Evolutionary conservation across 1,140 invertebrate genomes (phyloP).

Genomic region (Macrotrachela quadricornifera): DNA sequence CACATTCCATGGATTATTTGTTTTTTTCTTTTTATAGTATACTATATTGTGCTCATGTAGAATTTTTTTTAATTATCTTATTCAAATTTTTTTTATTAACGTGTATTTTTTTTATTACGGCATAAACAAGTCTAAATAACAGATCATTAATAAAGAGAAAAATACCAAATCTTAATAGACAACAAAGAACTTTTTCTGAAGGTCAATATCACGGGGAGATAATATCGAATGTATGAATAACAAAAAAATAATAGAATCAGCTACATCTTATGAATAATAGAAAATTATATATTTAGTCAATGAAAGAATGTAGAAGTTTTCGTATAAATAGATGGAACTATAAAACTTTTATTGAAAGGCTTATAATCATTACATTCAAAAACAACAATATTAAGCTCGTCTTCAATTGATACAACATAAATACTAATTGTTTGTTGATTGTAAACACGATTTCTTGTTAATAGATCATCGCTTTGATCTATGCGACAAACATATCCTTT

Average conservation of each 20-base stretch:
- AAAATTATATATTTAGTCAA: conserved; percentile 33
- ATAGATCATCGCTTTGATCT: conserved; percentile 78
- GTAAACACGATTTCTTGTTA: conserved; percentile 83
- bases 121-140: too few species aligned
- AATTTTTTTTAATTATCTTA: too few species aligned
- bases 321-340: conserved; percentile 89
- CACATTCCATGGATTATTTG: too few species aligned
- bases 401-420: conserved; percentile 60
- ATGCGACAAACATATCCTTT: conserved; percentile 59
- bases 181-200: conserved; percentile 31
- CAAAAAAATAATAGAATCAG: conserved; percentile 24
- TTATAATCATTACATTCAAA: conserved; percentile 96
- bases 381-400: conserved; percentile 77
- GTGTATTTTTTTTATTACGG: too few species aligned
- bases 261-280: conserved; percentile 1
- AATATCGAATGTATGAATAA: conserved; percentile 74
- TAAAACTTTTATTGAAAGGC: conserved; percentile 81
- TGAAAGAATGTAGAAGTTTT: conserved; percentile 89
- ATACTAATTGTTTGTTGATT: conserved; percentile 64
- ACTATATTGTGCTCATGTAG: too few species aligned
- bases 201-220: conserved; percentile 90
- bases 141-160: not conserved
- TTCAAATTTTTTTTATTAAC: too few species aligned
- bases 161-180: not conserved
- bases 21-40: too few species aligned